These are phyloP conservation scores for rabbit (Oryctolagus cuniculus) DNA, from an alignment of 2,113 vertebrate species.

Conservation along the genomic window mOryCun1.1 NC_091442.1:68760001-68760500, in stretches of 20 bases:
- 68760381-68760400: conserved; percentile 3
- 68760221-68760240: background rate
- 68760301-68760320: background rate
- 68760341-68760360: background rate
- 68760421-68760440: background rate
- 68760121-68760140: conserved; percentile 14
- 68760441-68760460: background rate
- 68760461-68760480: background rate
- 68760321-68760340: background rate
- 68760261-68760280: background rate
- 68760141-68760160: background rate
- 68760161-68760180: background rate
- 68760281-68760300: background rate
- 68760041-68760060: no score
- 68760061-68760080: no score
- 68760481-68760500: background rate
- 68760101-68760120: background rate
- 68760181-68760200: background rate
- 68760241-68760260: background rate
- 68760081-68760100: no score
- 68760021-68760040: no score
- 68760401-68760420: conserved; percentile 30
- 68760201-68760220: background rate
- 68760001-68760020: no score
- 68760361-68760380: background rate